Conservation (phyloP, 1,140 invertebrate genomes). For the Zaprionus taronus region DNA sequence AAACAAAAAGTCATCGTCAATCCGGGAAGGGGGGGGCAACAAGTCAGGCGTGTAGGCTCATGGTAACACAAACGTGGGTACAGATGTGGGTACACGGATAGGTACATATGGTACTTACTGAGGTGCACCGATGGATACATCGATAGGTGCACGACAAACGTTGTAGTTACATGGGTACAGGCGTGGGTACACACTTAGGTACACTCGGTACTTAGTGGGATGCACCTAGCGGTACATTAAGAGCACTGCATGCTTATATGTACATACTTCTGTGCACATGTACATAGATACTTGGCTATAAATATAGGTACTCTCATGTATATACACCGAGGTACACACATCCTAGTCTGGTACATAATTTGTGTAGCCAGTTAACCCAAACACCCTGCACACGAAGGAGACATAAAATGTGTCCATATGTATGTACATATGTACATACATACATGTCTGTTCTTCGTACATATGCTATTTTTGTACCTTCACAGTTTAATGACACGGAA, state of each 20-base stretch:
- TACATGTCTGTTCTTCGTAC: not conserved
- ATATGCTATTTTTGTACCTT: not conserved
- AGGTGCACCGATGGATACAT: not conserved
- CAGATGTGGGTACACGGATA: not conserved
- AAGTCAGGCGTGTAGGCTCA: constrained; percentile 23
- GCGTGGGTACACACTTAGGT: not conserved
- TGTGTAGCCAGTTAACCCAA: no score
- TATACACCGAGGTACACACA: no score
- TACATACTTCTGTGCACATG: not conserved
- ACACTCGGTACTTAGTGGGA: not conserved
- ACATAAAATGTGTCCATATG: not conserved
- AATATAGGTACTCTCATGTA: no score
- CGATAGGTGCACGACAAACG: not conserved
- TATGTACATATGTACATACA: no score
- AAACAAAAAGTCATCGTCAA: constrained; percentile 32
- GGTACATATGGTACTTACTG: not conserved
- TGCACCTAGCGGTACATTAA: not conserved
- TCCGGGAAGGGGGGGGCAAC: not conserved
- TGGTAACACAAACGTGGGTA: not conserved
- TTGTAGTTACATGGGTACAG: not conserved
- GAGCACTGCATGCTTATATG: not conserved
- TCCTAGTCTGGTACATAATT: no score
- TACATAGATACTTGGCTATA: not conserved
- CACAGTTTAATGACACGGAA: not conserved
- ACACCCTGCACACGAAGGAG: not conserved